These are phyloP conservation scores for Campoplex nolae DNA, from an alignment of 2,888 invertebrate genomes.

Conservation along the genomic window DNA sequence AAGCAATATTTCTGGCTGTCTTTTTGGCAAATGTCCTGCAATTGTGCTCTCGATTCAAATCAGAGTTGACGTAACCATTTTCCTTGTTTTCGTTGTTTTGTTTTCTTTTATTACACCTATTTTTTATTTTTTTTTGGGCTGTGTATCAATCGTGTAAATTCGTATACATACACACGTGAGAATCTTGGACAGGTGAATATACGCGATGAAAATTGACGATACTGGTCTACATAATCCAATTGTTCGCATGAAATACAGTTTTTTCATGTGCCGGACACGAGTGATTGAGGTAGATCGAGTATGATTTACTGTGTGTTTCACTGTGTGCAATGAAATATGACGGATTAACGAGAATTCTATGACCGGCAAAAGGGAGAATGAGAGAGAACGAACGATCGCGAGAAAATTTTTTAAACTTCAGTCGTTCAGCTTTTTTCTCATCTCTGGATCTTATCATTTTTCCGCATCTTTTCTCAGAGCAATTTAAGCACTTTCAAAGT, in stretches of 20 bases:
- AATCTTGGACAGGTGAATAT: slow-evolving; percentile 11
- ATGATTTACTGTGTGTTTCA: slow-evolving; percentile 37
- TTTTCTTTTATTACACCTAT: neutral
- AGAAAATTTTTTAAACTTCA: neutral
- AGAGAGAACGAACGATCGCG: slow-evolving; percentile 20
- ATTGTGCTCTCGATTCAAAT: neutral
- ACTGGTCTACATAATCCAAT: slow-evolving; percentile 12
- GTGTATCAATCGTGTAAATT: neutral
- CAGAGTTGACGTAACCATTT: neutral
- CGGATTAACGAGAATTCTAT: slow-evolving; percentile 22
- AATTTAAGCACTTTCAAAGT: slow-evolving; percentile 38
- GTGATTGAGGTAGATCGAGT: slow-evolving; percentile 50
- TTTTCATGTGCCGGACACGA: slow-evolving; percentile 21
- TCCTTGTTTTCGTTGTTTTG: neutral
- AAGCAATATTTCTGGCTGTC: neutral
- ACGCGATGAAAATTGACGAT: slow-evolving; percentile 25
- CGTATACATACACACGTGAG: neutral
- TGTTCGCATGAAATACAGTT: slow-evolving; percentile 34
- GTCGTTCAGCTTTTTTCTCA: neutral
- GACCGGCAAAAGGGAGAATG: slow-evolving; percentile 6
- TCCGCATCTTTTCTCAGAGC: neutral
- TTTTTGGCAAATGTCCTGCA: neutral
- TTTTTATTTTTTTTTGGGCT: neutral
- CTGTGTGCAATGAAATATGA: slow-evolving; percentile 20
- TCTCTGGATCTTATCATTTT: neutral